Conservation (phyloP, 2,113 vertebrate species). For the Phaetusa simplex region DNA sequence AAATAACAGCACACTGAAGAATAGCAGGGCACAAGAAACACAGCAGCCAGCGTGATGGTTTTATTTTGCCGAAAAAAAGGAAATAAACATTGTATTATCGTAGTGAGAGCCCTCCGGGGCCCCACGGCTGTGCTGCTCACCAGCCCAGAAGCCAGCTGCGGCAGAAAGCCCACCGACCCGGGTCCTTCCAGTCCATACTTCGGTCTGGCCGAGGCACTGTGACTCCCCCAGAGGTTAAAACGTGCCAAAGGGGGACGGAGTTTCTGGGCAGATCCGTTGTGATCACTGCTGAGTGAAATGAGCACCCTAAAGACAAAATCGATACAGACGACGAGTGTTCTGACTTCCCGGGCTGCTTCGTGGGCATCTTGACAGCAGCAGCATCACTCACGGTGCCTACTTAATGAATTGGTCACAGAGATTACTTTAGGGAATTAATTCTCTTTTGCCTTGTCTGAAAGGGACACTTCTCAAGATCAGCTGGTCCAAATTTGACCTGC, state of each 20-base stretch:
- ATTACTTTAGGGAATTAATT: neutral
- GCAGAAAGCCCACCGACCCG: neutral
- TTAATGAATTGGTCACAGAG: neutral
- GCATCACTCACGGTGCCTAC: neutral
- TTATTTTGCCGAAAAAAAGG: neutral
- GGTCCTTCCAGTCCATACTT: neutral
- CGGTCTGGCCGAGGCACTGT: neutral
- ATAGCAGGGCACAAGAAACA: neutral
- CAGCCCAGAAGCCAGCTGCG: neutral
- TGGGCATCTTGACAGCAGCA: neutral
- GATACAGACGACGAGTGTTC: neutral
- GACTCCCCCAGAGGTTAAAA: rapidly evolving
- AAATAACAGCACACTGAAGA: neutral
- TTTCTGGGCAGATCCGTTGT: neutral
- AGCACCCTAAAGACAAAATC: neutral
- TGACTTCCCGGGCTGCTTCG: neutral
- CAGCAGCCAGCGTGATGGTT: neutral
- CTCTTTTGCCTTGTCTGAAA: neutral
- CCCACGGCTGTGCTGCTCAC: neutral
- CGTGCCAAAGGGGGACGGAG: neutral
- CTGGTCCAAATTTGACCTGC: neutral
- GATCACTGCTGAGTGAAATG: neutral
- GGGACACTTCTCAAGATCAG: neutral
- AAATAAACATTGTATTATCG: neutral
- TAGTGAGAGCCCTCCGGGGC: neutral